A percentile compares a stretch with the other conserved stretches of the same genome.
phyloP scores from a whole-genome alignment of 2,888 invertebrate species.

The Atherix ibis region DNA sequence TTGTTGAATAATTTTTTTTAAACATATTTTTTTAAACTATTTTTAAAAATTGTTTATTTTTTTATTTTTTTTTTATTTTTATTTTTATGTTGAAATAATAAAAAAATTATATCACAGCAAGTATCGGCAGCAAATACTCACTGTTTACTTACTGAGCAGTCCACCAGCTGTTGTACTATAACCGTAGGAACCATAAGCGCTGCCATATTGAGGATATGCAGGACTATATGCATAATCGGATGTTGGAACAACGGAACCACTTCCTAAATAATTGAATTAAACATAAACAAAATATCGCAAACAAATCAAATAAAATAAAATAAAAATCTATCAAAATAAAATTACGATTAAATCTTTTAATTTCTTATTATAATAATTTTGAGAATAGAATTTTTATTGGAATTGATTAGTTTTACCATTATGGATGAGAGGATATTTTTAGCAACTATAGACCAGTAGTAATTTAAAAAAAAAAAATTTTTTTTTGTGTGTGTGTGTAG shows the following conservation, averaged over 20 bases:
- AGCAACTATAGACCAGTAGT: too few relatives aligned
- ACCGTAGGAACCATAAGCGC: slow-evolving; percentile 42
- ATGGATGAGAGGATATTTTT: too few relatives aligned
- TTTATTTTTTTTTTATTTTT: too few relatives aligned
- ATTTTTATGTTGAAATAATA: neutral
- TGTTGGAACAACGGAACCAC: slow-evolving; percentile 43
- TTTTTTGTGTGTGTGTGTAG: too few relatives aligned
- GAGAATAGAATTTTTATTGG: too few relatives aligned
- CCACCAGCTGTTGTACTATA: slow-evolving; percentile 46
- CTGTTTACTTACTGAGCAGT: slow-evolving; percentile 54
- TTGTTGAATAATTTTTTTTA: too few relatives aligned
- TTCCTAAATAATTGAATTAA: slow-evolving; percentile 32
- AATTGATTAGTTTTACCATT: too few relatives aligned
- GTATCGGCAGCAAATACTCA: slow-evolving; percentile 35
- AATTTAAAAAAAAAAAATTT: too few relatives aligned
- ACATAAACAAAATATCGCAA: slow-evolving; percentile 7
- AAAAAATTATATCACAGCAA: slow-evolving; percentile 14
- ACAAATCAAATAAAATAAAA: slow-evolving; percentile 6
- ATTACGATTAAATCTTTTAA: too few relatives aligned
- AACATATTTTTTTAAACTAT: too few relatives aligned
- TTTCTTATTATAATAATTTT: too few relatives aligned
- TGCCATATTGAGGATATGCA: slow-evolving; percentile 41
- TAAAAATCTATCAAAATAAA: neutral
- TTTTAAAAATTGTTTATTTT: too few relatives aligned
- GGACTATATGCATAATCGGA: slow-evolving; percentile 57